These are phyloP conservation scores for Pteronotus mesoamericanus DNA, from an alignment of 2,797 vertebrate species.

Conservation along the genomic window DNA sequence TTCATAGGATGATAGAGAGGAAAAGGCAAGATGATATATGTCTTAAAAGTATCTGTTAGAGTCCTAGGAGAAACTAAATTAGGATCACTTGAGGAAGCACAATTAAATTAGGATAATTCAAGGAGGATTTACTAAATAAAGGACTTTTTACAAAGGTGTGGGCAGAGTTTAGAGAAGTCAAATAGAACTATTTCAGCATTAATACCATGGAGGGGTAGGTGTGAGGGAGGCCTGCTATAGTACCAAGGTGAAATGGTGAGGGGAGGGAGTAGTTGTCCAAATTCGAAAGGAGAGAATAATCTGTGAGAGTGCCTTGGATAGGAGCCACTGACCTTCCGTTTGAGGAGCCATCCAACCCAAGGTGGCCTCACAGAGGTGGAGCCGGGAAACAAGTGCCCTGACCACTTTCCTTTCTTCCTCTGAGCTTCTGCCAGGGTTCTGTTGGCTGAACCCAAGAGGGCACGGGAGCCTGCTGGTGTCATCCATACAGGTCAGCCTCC, in stretches of 20 bases:
- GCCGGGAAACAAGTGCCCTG: background rate
- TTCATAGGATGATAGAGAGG: background rate
- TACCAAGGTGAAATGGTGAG: background rate
- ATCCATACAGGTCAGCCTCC: background rate
- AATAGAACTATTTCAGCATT: background rate
- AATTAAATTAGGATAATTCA: background rate
- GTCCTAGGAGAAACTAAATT: background rate
- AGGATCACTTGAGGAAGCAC: background rate
- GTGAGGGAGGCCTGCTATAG: background rate
- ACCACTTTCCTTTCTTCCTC: background rate
- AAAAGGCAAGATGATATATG: background rate
- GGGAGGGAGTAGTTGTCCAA: background rate
- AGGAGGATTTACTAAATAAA: background rate
- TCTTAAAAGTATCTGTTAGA: background rate
- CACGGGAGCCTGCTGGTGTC: background rate
- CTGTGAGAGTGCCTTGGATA: background rate
- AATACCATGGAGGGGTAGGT: background rate
- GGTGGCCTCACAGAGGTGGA: background rate
- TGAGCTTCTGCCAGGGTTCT: conserved; percentile 29
- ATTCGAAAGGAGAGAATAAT: background rate
- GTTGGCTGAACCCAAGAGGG: background rate
- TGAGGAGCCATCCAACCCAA: background rate
- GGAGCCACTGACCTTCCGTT: background rate
- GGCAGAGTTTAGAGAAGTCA: background rate
- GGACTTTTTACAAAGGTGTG: background rate